Percentiles rank a stretch among this genome's conserved stretches.
Conservation (phyloP, 2,888 invertebrate species). For the Meiosimyza platycephala region DNA sequence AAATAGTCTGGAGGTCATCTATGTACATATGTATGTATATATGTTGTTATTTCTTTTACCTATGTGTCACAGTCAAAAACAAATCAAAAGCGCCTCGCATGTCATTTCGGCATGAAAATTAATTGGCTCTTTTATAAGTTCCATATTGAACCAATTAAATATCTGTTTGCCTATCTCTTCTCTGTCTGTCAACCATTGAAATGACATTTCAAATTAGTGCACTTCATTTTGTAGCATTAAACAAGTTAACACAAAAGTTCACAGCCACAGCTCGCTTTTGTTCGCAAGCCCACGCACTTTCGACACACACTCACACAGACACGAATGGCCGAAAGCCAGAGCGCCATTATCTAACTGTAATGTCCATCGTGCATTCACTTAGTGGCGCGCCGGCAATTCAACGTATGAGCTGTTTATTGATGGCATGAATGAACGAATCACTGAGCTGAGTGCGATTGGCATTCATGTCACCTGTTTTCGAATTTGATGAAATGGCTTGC, state of each 20-base stretch:
- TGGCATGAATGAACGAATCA: background rate
- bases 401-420: constrained; percentile 22
- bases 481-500: background rate
- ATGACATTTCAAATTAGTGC: constrained; percentile 45
- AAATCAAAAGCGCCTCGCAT: background rate
- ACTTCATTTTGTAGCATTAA: constrained; percentile 42
- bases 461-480: background rate
- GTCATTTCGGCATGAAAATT: background rate
- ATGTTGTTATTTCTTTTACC: too few relatives aligned
- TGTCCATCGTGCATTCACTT: background rate
- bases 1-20: too few relatives aligned
- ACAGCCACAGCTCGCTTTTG: constrained; percentile 1
- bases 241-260: constrained; percentile 33
- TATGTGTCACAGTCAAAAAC: background rate
- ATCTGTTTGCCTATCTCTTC: constrained; percentile 2
- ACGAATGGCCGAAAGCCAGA: background rate
- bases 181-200: constrained; percentile 27
- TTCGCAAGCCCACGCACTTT: background rate
- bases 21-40: too few relatives aligned
- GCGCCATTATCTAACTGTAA: background rate
- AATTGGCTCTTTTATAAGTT: constrained; percentile 17
- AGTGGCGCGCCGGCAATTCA: background rate
- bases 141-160: constrained; percentile 13
- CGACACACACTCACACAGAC: background rate
- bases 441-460: background rate